Percentiles rank a stretch among this genome's conserved stretches.
phyloP scores from a whole-genome alignment of 2,888 invertebrate genomes.

The Drosophila meridiana region DNA sequence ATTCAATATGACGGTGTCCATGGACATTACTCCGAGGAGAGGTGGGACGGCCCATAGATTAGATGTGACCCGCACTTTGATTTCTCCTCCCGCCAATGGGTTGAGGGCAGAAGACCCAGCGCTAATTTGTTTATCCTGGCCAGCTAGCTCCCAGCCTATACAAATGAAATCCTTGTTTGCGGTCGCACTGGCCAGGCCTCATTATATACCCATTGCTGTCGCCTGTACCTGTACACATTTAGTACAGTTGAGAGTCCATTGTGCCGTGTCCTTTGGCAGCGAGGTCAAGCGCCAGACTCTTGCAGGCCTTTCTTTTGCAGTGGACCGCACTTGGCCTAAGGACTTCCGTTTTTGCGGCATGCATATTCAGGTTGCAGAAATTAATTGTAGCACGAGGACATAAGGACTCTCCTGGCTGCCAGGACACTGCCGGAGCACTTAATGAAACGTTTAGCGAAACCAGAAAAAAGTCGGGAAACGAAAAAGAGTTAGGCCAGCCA shows the following conservation, averaged over 20 bases:
- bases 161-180: constrained; percentile 53
- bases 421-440: constrained; percentile 61
- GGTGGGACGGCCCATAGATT: constrained; percentile 14
- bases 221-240: constrained; percentile 15
- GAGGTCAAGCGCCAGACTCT: constrained; percentile 41
- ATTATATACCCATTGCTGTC: constrained; percentile 43
- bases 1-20: constrained; percentile 54
- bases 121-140: constrained; percentile 41
- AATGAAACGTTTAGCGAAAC: constrained; percentile 73
- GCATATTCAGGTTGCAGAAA: constrained; percentile 66
- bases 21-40: neutral
- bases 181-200: constrained; percentile 14
- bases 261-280: constrained; percentile 25
- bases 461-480: constrained; percentile 15
- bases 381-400: constrained; percentile 77
- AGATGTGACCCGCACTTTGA: constrained; percentile 34
- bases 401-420: constrained; percentile 55
- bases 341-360: constrained; percentile 20
- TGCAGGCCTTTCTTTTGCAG: neutral
- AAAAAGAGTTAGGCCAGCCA: constrained; percentile 8
- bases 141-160: constrained; percentile 11
- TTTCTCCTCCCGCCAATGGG: constrained; percentile 25
- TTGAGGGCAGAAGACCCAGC: neutral
- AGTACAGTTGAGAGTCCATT: constrained; percentile 22
- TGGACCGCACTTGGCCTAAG: constrained; percentile 25